phyloP scores from a whole-genome alignment of 2,797 vertebrate species.

The Coendou prehensilis region DNA sequence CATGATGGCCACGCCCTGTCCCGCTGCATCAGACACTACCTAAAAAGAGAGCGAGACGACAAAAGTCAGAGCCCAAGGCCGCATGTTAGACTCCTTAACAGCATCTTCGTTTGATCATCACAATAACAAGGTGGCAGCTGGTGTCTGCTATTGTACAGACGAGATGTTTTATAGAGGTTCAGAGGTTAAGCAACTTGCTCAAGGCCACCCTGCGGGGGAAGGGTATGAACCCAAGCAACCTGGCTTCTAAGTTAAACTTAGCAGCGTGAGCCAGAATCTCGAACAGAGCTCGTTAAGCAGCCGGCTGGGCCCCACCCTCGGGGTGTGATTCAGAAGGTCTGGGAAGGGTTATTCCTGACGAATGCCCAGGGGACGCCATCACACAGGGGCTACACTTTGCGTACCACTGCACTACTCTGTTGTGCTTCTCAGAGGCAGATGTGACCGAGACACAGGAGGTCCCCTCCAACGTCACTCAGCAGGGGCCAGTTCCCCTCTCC shows the following conservation, averaged over 20 bases:
- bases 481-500: not conserved
- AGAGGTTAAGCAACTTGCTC: not conserved
- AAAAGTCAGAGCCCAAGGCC: not conserved
- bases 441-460: not conserved
- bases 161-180: not conserved
- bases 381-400: not conserved
- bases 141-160: not conserved
- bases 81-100: not conserved
- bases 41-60: constrained; percentile 81
- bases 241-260: not conserved
- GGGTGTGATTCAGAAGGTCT: not conserved
- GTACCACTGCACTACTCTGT: not conserved
- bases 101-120: not conserved
- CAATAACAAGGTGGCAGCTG: not conserved
- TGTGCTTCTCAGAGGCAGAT: not conserved
- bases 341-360: not conserved
- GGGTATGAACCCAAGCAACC: not conserved
- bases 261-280: not conserved
- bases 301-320: not conserved
- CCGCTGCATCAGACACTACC: constrained; percentile 96
- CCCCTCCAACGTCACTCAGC: not conserved
- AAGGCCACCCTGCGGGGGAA: not conserved
- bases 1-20: constrained; percentile 96
- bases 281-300: not conserved
- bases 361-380: not conserved